phyloP scores from a whole-genome alignment of 2,113 vertebrate species.

The Albula goreensis region DNA sequence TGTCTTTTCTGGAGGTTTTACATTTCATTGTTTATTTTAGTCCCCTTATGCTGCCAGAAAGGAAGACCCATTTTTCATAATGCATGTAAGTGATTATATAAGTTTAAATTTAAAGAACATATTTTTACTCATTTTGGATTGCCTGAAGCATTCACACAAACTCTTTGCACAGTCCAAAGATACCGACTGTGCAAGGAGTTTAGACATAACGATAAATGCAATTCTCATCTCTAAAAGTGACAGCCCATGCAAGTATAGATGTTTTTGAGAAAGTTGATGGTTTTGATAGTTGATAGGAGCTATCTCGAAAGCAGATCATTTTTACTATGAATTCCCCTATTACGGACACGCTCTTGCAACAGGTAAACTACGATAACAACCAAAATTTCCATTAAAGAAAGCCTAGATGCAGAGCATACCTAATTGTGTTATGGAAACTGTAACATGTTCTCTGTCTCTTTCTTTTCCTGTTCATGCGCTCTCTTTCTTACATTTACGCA shows the following conservation, averaged over 20 bases:
- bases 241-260: not conserved
- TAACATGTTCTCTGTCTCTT: slow-evolving; percentile 38
- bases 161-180: not conserved
- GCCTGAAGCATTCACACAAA: not conserved
- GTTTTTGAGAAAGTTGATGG: not conserved
- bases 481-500: slow-evolving; percentile 47
- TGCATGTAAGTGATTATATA: not conserved
- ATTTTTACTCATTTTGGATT: not conserved
- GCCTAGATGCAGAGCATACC: too few relatives aligned
- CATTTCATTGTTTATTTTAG: not conserved
- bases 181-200: not conserved
- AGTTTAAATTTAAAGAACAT: not conserved
- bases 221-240: not conserved
- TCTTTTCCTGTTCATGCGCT: not conserved
- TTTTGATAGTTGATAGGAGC: not conserved
- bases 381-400: too few relatives aligned
- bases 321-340: not conserved
- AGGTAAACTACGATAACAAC: too few relatives aligned
- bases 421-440: slow-evolving; percentile 21
- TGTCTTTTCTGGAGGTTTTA: not conserved
- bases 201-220: not conserved
- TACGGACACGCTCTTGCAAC: not conserved
- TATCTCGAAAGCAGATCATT: not conserved
- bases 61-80: not conserved
- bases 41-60: not conserved